These are phyloP conservation scores for Styela clava DNA, from an alignment of 23 tunicate genomes.

Conservation along the genomic window DNA sequence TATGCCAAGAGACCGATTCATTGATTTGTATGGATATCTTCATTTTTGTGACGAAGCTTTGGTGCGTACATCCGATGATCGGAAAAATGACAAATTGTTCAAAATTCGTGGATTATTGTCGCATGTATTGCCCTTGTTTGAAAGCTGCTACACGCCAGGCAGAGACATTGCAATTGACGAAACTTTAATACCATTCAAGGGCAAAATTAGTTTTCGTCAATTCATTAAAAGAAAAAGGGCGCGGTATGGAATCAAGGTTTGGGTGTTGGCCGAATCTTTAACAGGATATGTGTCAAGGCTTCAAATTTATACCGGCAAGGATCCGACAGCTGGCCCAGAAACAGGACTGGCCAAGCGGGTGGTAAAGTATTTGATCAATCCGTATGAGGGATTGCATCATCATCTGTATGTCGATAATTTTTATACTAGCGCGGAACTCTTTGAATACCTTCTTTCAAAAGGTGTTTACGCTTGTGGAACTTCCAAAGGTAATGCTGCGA, in stretches of 20 bases:
- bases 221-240: neutral
- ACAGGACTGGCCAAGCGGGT: neutral
- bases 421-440: neutral
- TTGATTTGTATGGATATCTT: no score
- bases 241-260: neutral
- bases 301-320: no score
- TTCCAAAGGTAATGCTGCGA: neutral
- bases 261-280: neutral
- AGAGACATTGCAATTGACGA: slow-evolving; percentile 2
- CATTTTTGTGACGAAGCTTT: no score
- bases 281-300: neutral
- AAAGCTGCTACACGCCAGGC: neutral
- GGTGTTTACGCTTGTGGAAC: neutral
- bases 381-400: no score
- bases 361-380: no score
- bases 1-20: no score
- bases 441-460: no score
- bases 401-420: neutral
- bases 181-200: neutral
- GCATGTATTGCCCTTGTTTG: no score
- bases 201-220: neutral
- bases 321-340: no score
- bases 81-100: no score
- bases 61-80: no score
- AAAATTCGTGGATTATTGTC: no score